These are phyloP conservation scores for Delichon dasypus DNA, from an alignment of 2,797 vertebrate species.

Conservation along the genomic window DNA sequence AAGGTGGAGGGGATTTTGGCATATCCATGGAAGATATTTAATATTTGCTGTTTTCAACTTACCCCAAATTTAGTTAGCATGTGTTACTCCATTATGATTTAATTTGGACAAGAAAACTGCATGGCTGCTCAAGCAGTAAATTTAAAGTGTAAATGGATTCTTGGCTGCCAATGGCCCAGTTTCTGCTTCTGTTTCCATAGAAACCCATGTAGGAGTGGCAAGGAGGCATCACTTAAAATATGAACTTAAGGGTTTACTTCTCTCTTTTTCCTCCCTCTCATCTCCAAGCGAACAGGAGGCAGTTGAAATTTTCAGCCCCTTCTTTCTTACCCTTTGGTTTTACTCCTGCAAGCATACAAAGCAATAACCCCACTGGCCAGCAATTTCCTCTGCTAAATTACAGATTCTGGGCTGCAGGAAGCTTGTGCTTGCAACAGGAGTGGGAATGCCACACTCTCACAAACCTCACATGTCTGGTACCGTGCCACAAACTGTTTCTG, in stretches of 20 bases:
- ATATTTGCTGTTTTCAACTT: slow-evolving; percentile 52
- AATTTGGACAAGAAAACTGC: slow-evolving; percentile 52
- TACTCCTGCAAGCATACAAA: not conserved
- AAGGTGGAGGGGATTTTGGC: not conserved
- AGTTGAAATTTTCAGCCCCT: not conserved
- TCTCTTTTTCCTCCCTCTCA: slow-evolving; percentile 25
- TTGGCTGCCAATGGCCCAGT: slow-evolving; percentile 43
- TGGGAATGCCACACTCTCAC: not conserved
- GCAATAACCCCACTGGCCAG: not conserved
- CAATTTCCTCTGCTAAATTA: not conserved
- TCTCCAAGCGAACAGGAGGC: not conserved
- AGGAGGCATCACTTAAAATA: slow-evolving; percentile 44
- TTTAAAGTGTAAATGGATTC: slow-evolving; percentile 58
- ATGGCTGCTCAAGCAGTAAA: slow-evolving; percentile 50
- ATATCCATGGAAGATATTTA: not conserved
- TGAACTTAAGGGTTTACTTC: slow-evolving; percentile 50
- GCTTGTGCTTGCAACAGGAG: not conserved
- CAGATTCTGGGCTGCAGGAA: not conserved
- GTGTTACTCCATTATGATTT: slow-evolving; percentile 67
- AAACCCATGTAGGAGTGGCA: slow-evolving; percentile 55
- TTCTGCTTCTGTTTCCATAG: slow-evolving; percentile 48
- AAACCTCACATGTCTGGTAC: not conserved
- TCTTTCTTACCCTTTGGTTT: not conserved
- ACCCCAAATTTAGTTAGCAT: slow-evolving; percentile 46
- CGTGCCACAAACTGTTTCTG: not conserved